Base-by-base conservation (phyloP, 2,888 invertebrate species). In the Scaptodrosophila latifasciaeformis region DNA sequence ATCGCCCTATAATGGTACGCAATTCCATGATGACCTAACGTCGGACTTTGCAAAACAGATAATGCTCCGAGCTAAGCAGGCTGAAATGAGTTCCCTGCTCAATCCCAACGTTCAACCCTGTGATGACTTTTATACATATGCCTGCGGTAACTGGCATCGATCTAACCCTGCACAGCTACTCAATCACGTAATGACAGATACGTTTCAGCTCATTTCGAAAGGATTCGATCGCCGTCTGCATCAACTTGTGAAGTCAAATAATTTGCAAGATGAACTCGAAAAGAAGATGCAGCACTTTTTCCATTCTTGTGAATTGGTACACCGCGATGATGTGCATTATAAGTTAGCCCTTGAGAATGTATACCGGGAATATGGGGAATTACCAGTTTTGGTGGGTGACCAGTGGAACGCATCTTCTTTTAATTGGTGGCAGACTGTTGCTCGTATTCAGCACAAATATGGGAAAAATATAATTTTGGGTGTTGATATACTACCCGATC, bases 121-220 rank as follows among this genome's bases (percentile, higher is more conserved):
- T 77, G 88, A 90, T 4, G 93, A 95, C 82, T 95, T 95, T 82
- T 95, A 94, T 83, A 90, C 91, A 67, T 95, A 92, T 70, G 92
- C 95, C 0, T 96, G 92, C 83, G 95, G 95, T 1, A 94, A 93
- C 71, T 96, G 96, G 96, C 65, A 75, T 40, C 69, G 67, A 0
- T 67, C 67, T 7, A 71, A 84, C 67, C 82, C 84, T 0, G 84
- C 83, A 6, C 79, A 81, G 50, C 34, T 80, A 3, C 44, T 67
- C 1, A 19, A 31, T 5, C 44, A 61, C 24, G 47, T 65, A 2
- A 55, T 66, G 44, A 81, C 84, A 2, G 77, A 82, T 46, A 75
- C 57, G 0, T 82, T 83, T 21, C 65, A 65, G 42, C 18, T 55
- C 0, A 56, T 84, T 0, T 50, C 67, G n/a, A 65, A 67, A 15